Evolutionary conservation across 2,888 invertebrate species (phyloP).

Genomic region (Miltochrista miniata): DNA sequence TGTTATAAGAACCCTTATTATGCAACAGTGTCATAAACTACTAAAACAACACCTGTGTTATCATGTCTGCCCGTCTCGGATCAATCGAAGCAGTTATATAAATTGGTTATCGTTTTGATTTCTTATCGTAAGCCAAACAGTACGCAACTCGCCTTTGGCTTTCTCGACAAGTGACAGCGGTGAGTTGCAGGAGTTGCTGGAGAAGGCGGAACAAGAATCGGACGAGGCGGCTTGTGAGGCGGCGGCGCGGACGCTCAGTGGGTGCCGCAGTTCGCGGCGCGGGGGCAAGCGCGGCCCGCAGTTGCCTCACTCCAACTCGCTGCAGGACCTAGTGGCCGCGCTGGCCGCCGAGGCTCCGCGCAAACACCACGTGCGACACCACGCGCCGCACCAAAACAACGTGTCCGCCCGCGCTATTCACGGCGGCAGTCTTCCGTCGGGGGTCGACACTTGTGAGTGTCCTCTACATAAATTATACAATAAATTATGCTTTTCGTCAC

Average conservation of each 20-base stretch:
- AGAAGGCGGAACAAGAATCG: constrained; percentile 90
- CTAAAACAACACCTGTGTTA: too few species aligned
- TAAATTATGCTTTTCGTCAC: not conserved
- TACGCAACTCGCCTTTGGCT: not conserved
- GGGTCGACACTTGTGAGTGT: constrained; percentile 72
- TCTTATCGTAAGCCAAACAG: not conserved
- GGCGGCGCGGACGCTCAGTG: constrained; percentile 73
- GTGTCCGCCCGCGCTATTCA: constrained; percentile 73
- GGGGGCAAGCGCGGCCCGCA: constrained; percentile 62
- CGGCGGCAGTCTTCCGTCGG: constrained; percentile 78
- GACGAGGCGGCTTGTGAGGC: constrained; percentile 86
- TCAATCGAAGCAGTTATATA: too few species aligned
- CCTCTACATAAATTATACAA: not conserved
- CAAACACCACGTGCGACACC: constrained; percentile 49
- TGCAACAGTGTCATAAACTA: too few species aligned
- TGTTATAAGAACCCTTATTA: too few species aligned
- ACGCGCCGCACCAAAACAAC: constrained; percentile 48
- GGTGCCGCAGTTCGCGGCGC: constrained; percentile 63
- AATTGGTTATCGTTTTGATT: not conserved
- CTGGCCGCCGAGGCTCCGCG: constrained; percentile 69
- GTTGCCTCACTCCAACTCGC: constrained; percentile 82
- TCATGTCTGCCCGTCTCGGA: too few species aligned
- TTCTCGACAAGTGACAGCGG: not conserved
- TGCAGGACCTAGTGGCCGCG: constrained; percentile 84
- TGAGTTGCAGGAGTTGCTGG: constrained; percentile 86